Evolutionary conservation across 2,113 vertebrate species (phyloP), one percentile per base, ranked within the genome.

Genomic region (Malurus cyaneus): DNA sequence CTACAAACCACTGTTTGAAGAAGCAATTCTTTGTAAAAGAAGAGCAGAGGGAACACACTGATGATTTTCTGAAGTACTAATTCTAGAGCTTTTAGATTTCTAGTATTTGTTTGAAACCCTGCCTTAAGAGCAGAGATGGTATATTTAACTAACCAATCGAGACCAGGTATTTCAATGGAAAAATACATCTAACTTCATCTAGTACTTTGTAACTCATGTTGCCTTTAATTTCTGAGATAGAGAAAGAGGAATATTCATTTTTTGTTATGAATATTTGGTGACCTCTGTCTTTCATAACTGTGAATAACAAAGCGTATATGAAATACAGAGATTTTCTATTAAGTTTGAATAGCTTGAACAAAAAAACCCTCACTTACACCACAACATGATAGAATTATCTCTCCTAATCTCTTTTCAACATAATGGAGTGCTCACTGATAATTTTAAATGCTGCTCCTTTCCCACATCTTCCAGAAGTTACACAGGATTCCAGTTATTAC

Each of bases 281-380:
- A 93, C 72, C 59, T 88, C 93, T 90, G 53, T 76, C 86, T 91
- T 95, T 77, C 21, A 13, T 41, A 92, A 65, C 42, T 76, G 53
- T 46, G 78, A 87, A 85, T 89, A 85, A 89, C 81, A 96, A 4
- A 61, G 31, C 8, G 79, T 10, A 39, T 60, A 80, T 1, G 8
- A 76, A 91, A 89, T 28, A 59, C 4, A 47, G 20, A 80, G 18
- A 47, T 44, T 47, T 89, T 67, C 20, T 61, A 49, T 34, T 80
- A 80, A 77, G 25, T 61, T 70, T 4, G 0, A 62, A 86, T 12
- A 69, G 36, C 17, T 32, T 36, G 61, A 61, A 84, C 7, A 46
- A 69, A 87, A 65, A n/a, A 25, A 0, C 3, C 20, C 3, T 20
- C 19, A 54, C 26, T 26, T 76, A 32, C 29, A 57, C 26, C 46